Conservation (phyloP, 2,888 invertebrate genomes). For the Lasioglossum morio region DNA sequence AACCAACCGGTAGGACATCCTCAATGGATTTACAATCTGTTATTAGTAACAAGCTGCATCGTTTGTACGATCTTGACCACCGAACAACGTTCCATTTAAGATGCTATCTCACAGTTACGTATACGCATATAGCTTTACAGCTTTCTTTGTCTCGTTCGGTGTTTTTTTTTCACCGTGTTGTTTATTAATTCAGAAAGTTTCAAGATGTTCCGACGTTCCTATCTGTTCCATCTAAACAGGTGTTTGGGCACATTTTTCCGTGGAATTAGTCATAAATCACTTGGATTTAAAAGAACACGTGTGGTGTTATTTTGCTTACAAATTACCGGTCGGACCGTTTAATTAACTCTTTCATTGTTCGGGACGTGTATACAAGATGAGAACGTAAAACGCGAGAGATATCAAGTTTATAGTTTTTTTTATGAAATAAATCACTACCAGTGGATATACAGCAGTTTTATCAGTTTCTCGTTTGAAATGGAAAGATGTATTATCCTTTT, state of each 20-base stretch:
- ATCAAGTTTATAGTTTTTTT: too few species aligned
- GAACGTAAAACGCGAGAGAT: too few species aligned
- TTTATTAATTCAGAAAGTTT: neutral
- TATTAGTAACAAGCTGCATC: slow-evolving; percentile 41
- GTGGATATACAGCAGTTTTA: too few species aligned
- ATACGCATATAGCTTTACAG: neutral
- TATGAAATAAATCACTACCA: too few species aligned
- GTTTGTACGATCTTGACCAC: slow-evolving; percentile 9
- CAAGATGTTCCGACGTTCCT: neutral
- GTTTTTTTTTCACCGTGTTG: neutral
- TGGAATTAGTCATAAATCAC: neutral
- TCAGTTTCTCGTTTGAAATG: too few species aligned
- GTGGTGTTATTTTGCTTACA: neutral
- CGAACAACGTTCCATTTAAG: neutral
- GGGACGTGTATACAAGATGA: too few species aligned
- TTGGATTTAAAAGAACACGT: neutral
- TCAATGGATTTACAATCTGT: slow-evolving; percentile 47
- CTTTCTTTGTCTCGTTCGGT: neutral
- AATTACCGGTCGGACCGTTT: neutral
- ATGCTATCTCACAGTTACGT: neutral
- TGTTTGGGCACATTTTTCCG: neutral
- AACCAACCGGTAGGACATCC: slow-evolving; percentile 32
- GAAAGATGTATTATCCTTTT: too few species aligned
- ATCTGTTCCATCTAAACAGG: neutral
- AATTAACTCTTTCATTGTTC: neutral